Evolutionary conservation across 2,797 vertebrate species (phyloP).

Genomic region (Sebastes trivittatus): DNA sequence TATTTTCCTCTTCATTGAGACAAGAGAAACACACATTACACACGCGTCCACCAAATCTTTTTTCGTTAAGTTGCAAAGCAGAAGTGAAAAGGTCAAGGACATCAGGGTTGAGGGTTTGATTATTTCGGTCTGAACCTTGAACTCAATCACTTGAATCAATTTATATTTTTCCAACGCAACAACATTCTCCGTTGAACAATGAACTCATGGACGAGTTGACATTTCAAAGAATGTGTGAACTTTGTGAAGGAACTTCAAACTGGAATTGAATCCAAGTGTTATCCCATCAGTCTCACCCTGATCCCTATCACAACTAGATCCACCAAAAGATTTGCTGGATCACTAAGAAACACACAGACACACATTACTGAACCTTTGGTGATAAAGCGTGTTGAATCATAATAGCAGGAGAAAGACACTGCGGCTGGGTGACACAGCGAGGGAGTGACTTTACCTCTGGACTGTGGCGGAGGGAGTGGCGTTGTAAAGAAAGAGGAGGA

Average conservation of each 20-base stretch:
- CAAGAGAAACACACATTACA: neutral
- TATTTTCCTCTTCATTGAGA: neutral
- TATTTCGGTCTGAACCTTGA: neutral
- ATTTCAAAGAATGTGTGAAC: conserved; percentile 11
- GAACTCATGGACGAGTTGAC: neutral
- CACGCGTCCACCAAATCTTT: neutral
- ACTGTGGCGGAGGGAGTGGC: conserved; percentile 74
- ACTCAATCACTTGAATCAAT: neutral
- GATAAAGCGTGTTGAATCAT: conserved; percentile 28
- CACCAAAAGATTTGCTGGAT: neutral
- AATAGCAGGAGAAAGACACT: conserved; percentile 28
- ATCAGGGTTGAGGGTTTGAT: neutral
- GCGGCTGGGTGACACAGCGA: conserved; percentile 38
- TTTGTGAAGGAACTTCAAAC: neutral
- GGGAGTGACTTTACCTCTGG: conserved; percentile 74
- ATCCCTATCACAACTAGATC: neutral
- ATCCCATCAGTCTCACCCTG: neutral
- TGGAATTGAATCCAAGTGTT: neutral
- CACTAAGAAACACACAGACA: conserved; percentile 12
- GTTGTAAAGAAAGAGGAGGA: conserved; percentile 49
- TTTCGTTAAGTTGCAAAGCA: neutral
- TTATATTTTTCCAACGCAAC: neutral
- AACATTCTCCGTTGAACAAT: neutral
- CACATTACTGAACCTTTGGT: neutral
- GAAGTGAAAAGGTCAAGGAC: neutral